These are phyloP conservation scores for Variabilichromis moorii DNA, from an alignment of 2,113 vertebrate species.

Conservation along the genomic window DNA sequence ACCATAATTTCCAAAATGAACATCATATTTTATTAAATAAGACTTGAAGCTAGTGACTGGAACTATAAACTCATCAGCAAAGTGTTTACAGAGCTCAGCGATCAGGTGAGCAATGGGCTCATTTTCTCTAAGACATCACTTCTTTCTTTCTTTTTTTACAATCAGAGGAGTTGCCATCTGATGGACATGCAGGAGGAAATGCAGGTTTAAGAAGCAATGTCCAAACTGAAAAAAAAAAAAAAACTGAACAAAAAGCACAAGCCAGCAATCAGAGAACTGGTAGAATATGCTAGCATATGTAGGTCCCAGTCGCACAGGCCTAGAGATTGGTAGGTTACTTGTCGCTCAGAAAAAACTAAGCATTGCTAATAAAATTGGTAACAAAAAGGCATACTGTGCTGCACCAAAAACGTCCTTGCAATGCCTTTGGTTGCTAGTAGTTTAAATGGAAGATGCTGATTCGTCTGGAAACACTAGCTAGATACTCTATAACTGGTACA, in stretches of 20 bases:
- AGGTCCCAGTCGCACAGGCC: not conserved
- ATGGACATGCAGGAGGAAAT: not conserved
- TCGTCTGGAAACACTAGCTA: not conserved
- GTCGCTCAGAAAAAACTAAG: not conserved
- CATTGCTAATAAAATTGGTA: not conserved
- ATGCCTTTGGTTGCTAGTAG: not conserved
- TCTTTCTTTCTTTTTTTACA: not conserved
- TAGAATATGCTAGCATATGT: not conserved
- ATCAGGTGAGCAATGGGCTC: not conserved
- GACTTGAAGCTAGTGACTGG: not conserved
- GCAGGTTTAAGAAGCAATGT: not conserved
- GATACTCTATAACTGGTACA: not conserved
- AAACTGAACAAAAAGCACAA: not conserved
- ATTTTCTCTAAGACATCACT: not conserved
- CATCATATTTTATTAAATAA: not conserved
- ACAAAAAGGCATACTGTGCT: not conserved
- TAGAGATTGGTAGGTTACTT: not conserved
- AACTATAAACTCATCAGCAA: not conserved
- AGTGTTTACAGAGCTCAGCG: not conserved
- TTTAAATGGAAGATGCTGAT: not conserved
- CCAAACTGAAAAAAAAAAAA: not conserved
- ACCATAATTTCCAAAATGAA: not conserved
- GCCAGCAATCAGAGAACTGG: not conserved
- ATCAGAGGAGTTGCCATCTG: not conserved
- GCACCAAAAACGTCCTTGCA: not conserved